These are phyloP conservation scores for Istiophorus platypterus DNA, from an alignment of 2,113 vertebrate genomes.

Conservation along the genomic window DNA sequence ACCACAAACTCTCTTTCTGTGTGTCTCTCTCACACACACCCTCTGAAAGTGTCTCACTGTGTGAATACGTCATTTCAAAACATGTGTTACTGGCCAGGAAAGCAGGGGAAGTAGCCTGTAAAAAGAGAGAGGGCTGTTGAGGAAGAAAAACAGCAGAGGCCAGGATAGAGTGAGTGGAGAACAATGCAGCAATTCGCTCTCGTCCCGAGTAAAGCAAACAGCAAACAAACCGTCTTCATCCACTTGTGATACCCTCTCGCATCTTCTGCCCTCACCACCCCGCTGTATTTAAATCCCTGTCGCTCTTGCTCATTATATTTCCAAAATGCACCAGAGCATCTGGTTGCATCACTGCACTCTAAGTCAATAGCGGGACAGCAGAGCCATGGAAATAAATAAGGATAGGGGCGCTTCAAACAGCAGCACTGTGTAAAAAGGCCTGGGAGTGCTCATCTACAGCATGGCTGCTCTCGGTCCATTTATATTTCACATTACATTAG, in stretches of 20 bases:
- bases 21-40: conserved; percentile 55
- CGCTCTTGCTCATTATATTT: conserved; percentile 66
- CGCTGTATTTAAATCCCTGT: conserved; percentile 70
- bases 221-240: conserved; percentile 49
- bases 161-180: conserved; percentile 40
- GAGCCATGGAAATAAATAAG: conserved; percentile 73
- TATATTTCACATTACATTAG: conserved; percentile 79
- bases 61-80: conserved; percentile 79
- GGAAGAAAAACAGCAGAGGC: conserved; percentile 36
- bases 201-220: conserved; percentile 57
- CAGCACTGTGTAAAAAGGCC: conserved; percentile 65
- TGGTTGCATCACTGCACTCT: conserved; percentile 75
- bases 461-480: conserved; percentile 69
- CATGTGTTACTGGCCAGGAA: conserved; percentile 67
- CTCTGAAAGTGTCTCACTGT: conserved; percentile 69
- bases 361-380: conserved; percentile 70
- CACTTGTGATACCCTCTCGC: conserved; percentile 60
- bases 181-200: conserved; percentile 58
- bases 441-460: conserved; percentile 71
- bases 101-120: conserved; percentile 54
- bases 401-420: conserved; percentile 70
- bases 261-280: conserved; percentile 64
- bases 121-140: conserved; percentile 48
- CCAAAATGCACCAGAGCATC: conserved; percentile 70
- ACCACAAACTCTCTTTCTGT: conserved; percentile 75